Evolutionary conservation across 2,888 invertebrate genomes (phyloP).

Genomic region (Drosophila neonasuta): DNA sequence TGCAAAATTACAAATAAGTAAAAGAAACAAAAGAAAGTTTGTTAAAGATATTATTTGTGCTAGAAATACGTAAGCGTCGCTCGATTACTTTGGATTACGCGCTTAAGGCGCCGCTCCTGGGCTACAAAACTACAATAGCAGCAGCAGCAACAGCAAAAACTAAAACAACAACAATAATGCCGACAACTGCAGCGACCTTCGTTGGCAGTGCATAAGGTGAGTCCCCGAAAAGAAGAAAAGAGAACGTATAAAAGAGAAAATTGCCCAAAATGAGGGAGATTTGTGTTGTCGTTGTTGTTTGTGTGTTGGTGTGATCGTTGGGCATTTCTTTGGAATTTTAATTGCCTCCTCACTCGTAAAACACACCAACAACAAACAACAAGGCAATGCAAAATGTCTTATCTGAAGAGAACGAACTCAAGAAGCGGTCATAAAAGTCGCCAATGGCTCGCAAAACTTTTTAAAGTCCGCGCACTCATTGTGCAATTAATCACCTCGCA

Average conservation of each 20-base stretch:
- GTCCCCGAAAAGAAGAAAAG: slow-evolving; percentile 12
- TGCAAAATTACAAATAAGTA: slow-evolving; percentile 28
- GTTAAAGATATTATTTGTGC: slow-evolving; percentile 27
- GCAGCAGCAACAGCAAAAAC: slow-evolving; percentile 6
- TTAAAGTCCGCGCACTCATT: slow-evolving; percentile 55
- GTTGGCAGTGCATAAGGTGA: slow-evolving; percentile 73
- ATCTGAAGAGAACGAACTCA: slow-evolving; percentile 41
- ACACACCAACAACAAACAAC: slow-evolving; percentile 26
- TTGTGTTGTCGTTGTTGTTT: not conserved
- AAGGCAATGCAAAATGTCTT: slow-evolving; percentile 55
- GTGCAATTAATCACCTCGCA: slow-evolving; percentile 61
- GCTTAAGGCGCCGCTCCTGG: slow-evolving; percentile 35
- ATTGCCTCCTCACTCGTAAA: slow-evolving; percentile 44
- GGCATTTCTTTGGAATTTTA: slow-evolving; percentile 71
- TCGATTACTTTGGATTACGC: slow-evolving; percentile 56
- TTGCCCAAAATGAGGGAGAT: slow-evolving; percentile 26
- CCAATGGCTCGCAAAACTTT: slow-evolving; percentile 46
- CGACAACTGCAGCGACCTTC: slow-evolving; percentile 59
- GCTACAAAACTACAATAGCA: slow-evolving; percentile 11
- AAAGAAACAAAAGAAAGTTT: slow-evolving; percentile 39
- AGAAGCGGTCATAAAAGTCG: slow-evolving; percentile 58
- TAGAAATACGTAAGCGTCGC: slow-evolving; percentile 20
- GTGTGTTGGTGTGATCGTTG: slow-evolving; percentile 5
- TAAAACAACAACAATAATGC: slow-evolving; percentile 51
- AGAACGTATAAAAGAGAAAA: slow-evolving; percentile 7